Evolutionary conservation across 2,888 invertebrate genomes (phyloP).

Genomic region (Drosophila suboccidentalis): DNA sequence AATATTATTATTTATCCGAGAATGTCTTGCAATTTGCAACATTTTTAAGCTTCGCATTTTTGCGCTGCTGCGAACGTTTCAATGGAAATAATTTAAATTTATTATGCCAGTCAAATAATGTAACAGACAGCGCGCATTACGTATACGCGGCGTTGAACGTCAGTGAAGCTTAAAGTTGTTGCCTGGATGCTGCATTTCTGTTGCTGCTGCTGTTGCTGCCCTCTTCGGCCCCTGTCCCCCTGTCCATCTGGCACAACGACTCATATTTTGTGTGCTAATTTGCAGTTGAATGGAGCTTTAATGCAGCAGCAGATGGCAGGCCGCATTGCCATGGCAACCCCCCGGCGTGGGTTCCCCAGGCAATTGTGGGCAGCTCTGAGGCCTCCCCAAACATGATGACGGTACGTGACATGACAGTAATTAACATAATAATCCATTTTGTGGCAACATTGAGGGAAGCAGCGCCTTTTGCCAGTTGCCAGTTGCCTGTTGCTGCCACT

Average conservation of each 20-base stretch:
- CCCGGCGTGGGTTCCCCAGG: not conserved
- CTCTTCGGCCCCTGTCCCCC: not conserved
- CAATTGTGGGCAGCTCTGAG: conserved; percentile 1
- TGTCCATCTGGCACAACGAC: conserved; percentile 8
- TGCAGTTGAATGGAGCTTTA: conserved; percentile 68
- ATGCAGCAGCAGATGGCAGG: conserved; percentile 29
- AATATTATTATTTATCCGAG: conserved; percentile 12
- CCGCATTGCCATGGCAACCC: conserved; percentile 31
- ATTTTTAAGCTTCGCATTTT: conserved; percentile 8
- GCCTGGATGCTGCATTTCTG: conserved; percentile 1
- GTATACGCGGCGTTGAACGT: conserved; percentile 49
- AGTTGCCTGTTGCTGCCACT: conserved; percentile 6
- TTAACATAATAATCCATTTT: conserved; percentile 77
- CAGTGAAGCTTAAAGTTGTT: conserved; percentile 1
- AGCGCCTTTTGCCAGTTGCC: conserved; percentile 25
- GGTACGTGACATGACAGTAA: conserved; percentile 74
- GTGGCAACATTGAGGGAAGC: conserved; percentile 59
- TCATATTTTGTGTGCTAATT: conserved; percentile 66
- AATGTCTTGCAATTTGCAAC: not conserved
- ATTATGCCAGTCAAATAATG: conserved; percentile 43
- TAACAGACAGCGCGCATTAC: conserved; percentile 36
- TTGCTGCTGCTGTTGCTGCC: not conserved
- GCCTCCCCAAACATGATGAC: conserved; percentile 35
- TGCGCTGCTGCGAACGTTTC: conserved; percentile 36
- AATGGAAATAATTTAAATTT: conserved; percentile 58